Percentiles rank a stretch among this genome's conserved stretches.
Conservation (phyloP, 2,888 invertebrate genomes). For the Rhyacophila evoluta region DNA sequence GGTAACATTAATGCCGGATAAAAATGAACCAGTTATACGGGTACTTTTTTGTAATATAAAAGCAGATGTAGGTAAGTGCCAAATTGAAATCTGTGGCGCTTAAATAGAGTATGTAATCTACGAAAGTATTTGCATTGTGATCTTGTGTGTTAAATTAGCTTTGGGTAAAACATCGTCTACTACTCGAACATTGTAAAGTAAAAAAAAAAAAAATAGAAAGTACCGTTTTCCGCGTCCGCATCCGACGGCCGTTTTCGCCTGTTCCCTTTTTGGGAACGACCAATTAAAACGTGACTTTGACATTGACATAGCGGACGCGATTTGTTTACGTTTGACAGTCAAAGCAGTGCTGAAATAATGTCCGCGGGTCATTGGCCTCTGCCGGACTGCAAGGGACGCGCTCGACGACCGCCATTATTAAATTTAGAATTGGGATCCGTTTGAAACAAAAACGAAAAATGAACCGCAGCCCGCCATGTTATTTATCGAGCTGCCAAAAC, state of each 20-base stretch:
- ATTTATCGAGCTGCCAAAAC: background rate
- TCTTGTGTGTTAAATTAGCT: background rate
- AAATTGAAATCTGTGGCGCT: background rate
- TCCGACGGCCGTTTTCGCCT: conserved; percentile 31
- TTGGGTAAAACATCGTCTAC: background rate
- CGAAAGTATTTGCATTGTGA: conserved; percentile 5
- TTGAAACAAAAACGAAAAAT: background rate
- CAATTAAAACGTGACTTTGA: conserved; percentile 51
- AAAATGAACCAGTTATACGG: too few relatives aligned
- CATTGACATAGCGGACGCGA: conserved; percentile 44
- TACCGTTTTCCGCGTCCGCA: conserved; percentile 43
- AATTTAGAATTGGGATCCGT: conserved; percentile 4
- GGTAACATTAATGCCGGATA: too few relatives aligned
- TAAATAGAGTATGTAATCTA: background rate
- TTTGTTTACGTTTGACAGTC: conserved; percentile 26
- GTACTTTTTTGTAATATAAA: too few relatives aligned
- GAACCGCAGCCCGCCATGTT: background rate
- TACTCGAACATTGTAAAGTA: background rate
- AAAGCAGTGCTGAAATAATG: background rate
- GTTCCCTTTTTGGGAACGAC: conserved; percentile 49
- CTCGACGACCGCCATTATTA: conserved; percentile 29
- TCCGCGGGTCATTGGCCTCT: conserved; percentile 32
- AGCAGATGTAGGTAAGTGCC: too few relatives aligned
- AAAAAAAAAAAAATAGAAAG: conserved; percentile 26
- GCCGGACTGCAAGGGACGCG: conserved; percentile 37